Base-by-base conservation (phyloP, 2,797 vertebrate genomes). In the Argya squamiceps region DNA sequence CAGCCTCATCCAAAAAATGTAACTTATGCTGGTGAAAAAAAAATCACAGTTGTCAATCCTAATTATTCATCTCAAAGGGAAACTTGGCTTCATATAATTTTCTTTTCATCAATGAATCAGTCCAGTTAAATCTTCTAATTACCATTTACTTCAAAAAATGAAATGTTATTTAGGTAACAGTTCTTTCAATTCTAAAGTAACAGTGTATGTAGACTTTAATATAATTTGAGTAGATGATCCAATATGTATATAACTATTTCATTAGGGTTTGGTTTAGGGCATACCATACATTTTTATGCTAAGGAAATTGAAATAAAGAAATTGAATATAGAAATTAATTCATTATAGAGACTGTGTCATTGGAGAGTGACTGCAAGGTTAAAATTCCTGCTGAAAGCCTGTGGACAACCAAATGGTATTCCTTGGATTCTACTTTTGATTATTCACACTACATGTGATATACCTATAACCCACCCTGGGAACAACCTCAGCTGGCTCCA, bases 271-370 rank as follows among this genome's bases (percentile, higher is more conserved):
- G 56, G 55, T 95, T 96, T 82, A 95, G 68, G 63, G 64, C 77
- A 89, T 82, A 96, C 13, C 32, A 47, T 23, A 55, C 20, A 52
- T 34, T 83, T 78, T 95, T 75, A 91, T 79, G 69, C 84, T 77
- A 88, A 96, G 70, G 46, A 95, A 96, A 88, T 50, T 79, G 46
- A 94, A 97, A 96, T 97, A 69, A 89, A 96, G 69, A 88, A 97
- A 96, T 95, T 96, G 95, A 93, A 96, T 97, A 79, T 83, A 88
- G 80, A 96, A 89, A 95, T 86, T 44, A 87, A 86, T 55, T 92
- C 65, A 68, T 91, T 92, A 95, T 58, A 76, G 69, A 92, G 83
- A 80, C 56, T 92, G 84, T 83, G 90, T 36, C 85, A 82, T 58
- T 84, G 86, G 41, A 96, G 27, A 39, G 49, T 93, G 88, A 92